Conservation (phyloP, 1,140 invertebrate species). For the Sweltsa coloradensis region DNA sequence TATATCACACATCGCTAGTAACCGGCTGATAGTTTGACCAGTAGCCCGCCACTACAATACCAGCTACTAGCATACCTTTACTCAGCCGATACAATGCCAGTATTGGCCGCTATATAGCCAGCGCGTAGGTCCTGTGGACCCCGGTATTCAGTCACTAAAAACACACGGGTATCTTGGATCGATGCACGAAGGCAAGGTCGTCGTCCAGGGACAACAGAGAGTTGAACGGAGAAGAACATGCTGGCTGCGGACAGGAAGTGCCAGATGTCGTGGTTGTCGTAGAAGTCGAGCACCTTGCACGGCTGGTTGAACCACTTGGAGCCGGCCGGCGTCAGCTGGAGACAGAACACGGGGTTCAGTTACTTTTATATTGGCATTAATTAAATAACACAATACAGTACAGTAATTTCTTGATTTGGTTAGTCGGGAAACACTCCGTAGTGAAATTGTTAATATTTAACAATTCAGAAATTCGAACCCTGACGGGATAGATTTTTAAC, state of each 20-base stretch:
- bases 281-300: slow-evolving; percentile 66
- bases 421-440: too few relatives aligned
- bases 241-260: slow-evolving; percentile 75
- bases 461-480: background rate
- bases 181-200: slow-evolving; percentile 48
- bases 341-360: background rate
- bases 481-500: too few relatives aligned
- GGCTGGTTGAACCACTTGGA: slow-evolving; percentile 61
- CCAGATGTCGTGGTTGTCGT: slow-evolving; percentile 84
- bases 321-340: slow-evolving; percentile 59
- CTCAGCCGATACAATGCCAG: too few relatives aligned
- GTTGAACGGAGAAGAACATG: slow-evolving; percentile 63
- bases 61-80: too few relatives aligned
- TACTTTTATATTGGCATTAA: background rate
- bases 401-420: too few relatives aligned
- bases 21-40: too few relatives aligned
- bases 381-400: background rate
- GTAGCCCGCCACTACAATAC: too few relatives aligned
- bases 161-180: slow-evolving; percentile 65
- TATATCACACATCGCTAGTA: too few relatives aligned
- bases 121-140: too few relatives aligned
- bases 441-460: too few relatives aligned
- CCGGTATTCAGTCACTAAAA: too few relatives aligned
- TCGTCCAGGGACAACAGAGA: slow-evolving; percentile 66
- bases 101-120: too few relatives aligned